Evolutionary conservation across 1,140 invertebrate genomes (phyloP).

Genomic region (Aplysia californica): DNA sequence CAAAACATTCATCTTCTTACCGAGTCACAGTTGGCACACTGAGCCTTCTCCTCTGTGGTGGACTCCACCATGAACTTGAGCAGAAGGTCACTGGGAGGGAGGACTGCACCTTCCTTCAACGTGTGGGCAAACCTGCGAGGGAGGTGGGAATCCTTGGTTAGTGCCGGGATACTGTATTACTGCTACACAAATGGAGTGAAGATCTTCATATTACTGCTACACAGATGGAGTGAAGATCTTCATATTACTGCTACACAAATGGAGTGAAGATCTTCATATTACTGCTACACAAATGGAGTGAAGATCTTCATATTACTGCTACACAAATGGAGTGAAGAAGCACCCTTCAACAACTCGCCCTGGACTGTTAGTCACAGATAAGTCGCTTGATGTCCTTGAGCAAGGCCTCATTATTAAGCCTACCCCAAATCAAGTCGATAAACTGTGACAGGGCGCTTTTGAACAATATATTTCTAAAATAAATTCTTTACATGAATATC

Average conservation of each 20-base stretch:
- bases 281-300: background rate
- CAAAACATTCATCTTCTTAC: conserved; percentile 32
- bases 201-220: background rate
- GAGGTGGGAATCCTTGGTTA: no score
- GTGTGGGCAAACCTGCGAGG: conserved; percentile 24
- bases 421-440: no score
- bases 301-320: no score
- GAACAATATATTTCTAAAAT: no score
- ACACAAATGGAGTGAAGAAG: no score
- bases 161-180: no score
- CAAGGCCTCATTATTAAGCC: no score
- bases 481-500: no score
- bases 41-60: conserved; percentile 47
- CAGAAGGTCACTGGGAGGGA: conserved; percentile 46
- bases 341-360: no score
- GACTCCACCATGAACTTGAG: conserved; percentile 58
- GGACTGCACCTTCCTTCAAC: conserved; percentile 40
- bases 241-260: background rate
- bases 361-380: no score
- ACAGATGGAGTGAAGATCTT: background rate
- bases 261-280: background rate
- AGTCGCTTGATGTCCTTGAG: no score
- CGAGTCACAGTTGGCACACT: conserved; percentile 59
- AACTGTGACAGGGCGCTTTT: no score
- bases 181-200: background rate